Percentiles rank a stretch among this genome's conserved stretches.
Conservation (phyloP, 2,888 invertebrate genomes). For the Chironomus riparius region DNA sequence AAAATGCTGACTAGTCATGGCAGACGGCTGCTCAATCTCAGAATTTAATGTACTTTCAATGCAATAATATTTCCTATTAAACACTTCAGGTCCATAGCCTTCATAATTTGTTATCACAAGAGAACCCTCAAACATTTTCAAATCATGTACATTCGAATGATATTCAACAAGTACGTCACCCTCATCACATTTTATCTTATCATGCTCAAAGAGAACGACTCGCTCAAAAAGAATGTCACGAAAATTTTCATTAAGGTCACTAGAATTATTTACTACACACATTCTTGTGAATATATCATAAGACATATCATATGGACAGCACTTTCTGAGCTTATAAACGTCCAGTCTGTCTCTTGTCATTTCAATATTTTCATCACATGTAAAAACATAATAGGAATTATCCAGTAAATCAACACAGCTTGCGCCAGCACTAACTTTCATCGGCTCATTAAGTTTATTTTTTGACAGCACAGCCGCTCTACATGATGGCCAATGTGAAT, state of each 20-base stretch:
- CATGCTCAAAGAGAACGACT: constrained; percentile 34
- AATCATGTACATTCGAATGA: constrained; percentile 31
- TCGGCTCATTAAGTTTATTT: not conserved
- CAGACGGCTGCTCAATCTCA: not conserved
- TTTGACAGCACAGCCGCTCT: not conserved
- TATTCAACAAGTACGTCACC: constrained; percentile 37
- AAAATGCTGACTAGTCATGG: not conserved
- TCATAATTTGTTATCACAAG: constrained; percentile 30
- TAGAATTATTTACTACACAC: constrained; percentile 30
- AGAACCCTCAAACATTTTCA: constrained; percentile 32
- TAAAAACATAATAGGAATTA: not conserved
- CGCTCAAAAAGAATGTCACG: constrained; percentile 31
- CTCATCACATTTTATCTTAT: constrained; percentile 33
- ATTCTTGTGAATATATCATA: constrained; percentile 32
- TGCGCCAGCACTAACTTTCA: not conserved
- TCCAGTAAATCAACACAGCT: constrained; percentile 13
- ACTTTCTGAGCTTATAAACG: constrained; percentile 36
- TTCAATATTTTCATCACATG: not conserved
- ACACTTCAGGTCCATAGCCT: constrained; percentile 24
- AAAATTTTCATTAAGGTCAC: not conserved
- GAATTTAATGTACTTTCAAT: constrained; percentile 34
- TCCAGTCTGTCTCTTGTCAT: not conserved
- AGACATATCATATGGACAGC: constrained; percentile 36
- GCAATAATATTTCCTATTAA: constrained; percentile 34
- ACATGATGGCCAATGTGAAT: constrained; percentile 13